Evolutionary conservation across 64 coral and sea anemone species (phyloP).

Genomic region (Cladopsammia gracilis): DNA sequence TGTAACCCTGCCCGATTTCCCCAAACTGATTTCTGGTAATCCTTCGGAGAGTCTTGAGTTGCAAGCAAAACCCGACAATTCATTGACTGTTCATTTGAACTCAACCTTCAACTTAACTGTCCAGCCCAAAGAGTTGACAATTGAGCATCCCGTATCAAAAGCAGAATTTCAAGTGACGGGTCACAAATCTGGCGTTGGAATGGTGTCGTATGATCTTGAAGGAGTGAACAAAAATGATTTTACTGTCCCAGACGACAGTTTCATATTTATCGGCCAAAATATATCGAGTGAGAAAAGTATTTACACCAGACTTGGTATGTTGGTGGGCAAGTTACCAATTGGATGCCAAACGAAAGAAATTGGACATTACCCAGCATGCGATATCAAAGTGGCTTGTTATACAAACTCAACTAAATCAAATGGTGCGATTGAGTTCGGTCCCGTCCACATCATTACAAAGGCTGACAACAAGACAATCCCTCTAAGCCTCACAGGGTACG

Average conservation of each 20-base stretch:
- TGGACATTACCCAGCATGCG: neutral
- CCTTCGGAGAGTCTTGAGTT: slow-evolving; percentile 10
- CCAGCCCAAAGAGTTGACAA: neutral
- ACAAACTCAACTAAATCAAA: neutral
- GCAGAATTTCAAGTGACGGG: slow-evolving; percentile 6
- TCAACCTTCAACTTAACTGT: slow-evolving; percentile 5
- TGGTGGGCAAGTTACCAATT: neutral
- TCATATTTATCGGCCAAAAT: neutral
- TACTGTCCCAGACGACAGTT: neutral
- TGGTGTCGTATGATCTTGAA: neutral
- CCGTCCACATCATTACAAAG: slow-evolving; percentile 4
- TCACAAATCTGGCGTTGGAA: neutral
- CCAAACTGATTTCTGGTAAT: slow-evolving; percentile 29
- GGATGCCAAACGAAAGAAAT: neutral
- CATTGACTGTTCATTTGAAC: slow-evolving; percentile 29
- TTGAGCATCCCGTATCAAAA: neutral
- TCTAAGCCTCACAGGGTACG: neutral
- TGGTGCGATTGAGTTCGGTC: neutral
- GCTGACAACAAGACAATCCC: slow-evolving; percentile 8
- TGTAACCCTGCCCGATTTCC: slow-evolving; percentile 30
- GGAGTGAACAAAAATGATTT: neutral
- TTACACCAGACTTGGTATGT: neutral
- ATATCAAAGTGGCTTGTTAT: neutral
- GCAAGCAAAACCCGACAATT: slow-evolving; percentile 16
- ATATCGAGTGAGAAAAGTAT: neutral